These are phyloP conservation scores for Betta splendens DNA, from an alignment of 2,797 vertebrate species.

Conservation along the genomic window DNA sequence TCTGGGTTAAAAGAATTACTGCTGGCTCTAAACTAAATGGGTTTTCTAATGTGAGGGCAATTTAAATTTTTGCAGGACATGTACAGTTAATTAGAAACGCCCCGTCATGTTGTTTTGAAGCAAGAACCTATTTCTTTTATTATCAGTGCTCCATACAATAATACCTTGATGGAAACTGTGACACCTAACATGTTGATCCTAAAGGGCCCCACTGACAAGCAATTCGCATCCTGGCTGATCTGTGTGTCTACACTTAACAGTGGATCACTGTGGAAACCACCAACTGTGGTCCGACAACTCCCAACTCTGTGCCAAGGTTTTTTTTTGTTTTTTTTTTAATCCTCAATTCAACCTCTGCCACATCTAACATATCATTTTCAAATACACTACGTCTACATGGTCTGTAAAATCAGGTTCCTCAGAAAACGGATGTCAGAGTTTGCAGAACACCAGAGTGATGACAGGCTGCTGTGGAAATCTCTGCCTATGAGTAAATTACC, in stretches of 20 bases:
- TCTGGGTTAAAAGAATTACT: conserved; percentile 16
- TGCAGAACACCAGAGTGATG: conserved; percentile 1
- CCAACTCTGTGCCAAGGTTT: conserved; percentile 29
- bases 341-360: conserved; percentile 18
- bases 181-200: conserved; percentile 44
- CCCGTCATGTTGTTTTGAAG: too few relatives aligned
- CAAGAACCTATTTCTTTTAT: too few relatives aligned
- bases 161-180: conserved; percentile 29
- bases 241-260: conserved; percentile 61
- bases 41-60: too few relatives aligned
- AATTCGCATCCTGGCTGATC: conserved; percentile 58
- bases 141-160: too few relatives aligned
- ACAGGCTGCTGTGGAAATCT: background rate
- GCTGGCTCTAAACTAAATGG: background rate
- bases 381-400: background rate
- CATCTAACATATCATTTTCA: conserved; percentile 32
- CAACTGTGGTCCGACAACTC: conserved; percentile 42
- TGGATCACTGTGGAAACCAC: conserved; percentile 67
- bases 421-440: conserved; percentile 14
- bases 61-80: too few relatives aligned
- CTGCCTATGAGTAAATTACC: too few relatives aligned
- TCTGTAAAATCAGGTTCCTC: conserved; percentile 3
- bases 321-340: background rate
- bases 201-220: conserved; percentile 47
- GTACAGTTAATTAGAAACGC: too few relatives aligned